Base-by-base conservation (phyloP, 2,888 invertebrate genomes). In the Leucania comma region DNA sequence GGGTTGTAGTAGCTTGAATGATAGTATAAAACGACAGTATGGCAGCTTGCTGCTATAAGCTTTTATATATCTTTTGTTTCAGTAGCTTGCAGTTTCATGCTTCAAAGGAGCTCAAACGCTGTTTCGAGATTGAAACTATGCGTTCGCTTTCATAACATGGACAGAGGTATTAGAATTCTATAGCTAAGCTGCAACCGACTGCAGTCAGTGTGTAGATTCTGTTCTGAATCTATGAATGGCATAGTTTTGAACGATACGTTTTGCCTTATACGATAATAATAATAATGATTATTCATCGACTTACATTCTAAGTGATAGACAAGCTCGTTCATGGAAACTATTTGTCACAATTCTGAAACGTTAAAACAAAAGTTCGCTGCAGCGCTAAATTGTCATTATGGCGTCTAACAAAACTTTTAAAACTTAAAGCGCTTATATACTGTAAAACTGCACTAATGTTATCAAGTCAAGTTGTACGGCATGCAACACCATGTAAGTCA, bases 71-170 rank as follows among this genome's bases (percentile, higher is more conserved):
- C 42, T 29, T 57, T 56, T 68, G 68, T 73, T 68, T 24, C 50
- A 12, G 0, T 4, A 74, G 56, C 26, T 51, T 17, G 22, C 50
- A 68, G 59, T 74, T 68, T 74, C 74, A 68, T 57, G 68, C 22
- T 42, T 61, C 60, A 46, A 46, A 68, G 60, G 35, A 74, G 20
- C 35, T 61, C 60, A 74, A 74, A 74, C 74, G 73, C 12, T 60
- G 42, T 50, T 60, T 50, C n/a, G 42, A 46, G 56, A 74, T 74
- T 74, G 68, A 60, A 73, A 68, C 68, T 22, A 50, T 68, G 56
- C 68, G 42, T 73, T 67, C 59, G 38, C 20, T 38, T 66, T 58
- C 14, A 73, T 56, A 73, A 73, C 60, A 68, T 50, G 48, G n/a
- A 54, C 29, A 38, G n/a, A 38, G 42, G 42, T 50, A 60, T 60